A percentile compares a stretch with the other conserved stretches of the same genome.
These are phyloP conservation scores for Lonchura striata DNA, from an alignment of 2,113 vertebrate species.

Conservation along the genomic window DNA sequence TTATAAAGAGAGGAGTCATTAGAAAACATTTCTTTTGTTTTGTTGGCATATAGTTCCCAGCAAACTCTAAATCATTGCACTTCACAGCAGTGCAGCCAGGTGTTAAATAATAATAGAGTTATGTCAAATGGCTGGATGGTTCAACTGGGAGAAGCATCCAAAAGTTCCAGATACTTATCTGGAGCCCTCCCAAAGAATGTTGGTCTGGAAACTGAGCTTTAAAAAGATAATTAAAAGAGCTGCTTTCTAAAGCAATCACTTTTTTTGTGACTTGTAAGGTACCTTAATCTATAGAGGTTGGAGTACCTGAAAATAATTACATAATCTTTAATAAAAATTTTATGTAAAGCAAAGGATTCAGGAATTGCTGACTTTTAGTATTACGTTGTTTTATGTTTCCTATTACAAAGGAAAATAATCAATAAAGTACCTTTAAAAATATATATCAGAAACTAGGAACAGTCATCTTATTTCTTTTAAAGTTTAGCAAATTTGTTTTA, in stretches of 20 bases:
- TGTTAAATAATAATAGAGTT: neutral
- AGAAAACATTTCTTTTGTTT: neutral
- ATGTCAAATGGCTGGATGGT: neutral
- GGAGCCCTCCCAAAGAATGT: neutral
- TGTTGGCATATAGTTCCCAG: neutral
- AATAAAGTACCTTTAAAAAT: neutral
- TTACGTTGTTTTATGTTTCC: neutral
- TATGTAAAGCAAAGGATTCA: neutral
- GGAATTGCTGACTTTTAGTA: neutral
- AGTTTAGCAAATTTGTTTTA: neutral
- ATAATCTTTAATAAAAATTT: neutral
- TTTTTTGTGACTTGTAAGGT: neutral
- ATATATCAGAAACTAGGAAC: neutral
- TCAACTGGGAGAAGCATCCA: neutral
- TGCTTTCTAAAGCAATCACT: neutral
- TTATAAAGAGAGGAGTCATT: neutral
- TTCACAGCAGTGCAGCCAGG: neutral
- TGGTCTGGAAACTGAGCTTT: slow-evolving; percentile 4
- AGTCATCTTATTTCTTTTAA: neutral
- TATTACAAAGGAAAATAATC: neutral
- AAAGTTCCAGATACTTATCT: neutral
- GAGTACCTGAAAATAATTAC: neutral
- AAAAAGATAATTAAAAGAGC: neutral
- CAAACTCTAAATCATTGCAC: neutral
- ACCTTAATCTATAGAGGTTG: neutral